These are phyloP conservation scores for Pollenia amentaria DNA, from an alignment of 2,888 invertebrate genomes.

Conservation along the genomic window DNA sequence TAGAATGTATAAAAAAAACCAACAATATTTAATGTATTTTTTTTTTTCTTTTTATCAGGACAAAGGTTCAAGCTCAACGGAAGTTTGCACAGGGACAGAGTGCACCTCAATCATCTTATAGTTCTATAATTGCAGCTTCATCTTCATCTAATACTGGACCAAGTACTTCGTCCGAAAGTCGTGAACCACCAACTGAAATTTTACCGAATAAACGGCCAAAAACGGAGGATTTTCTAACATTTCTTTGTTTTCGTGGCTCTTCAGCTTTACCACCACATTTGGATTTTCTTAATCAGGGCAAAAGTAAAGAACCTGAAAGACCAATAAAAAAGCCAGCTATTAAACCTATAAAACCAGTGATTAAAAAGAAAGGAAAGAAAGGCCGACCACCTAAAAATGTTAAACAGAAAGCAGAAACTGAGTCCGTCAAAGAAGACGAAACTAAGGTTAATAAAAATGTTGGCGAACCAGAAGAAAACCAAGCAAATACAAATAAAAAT, in stretches of 20 bases:
- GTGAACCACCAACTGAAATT: constrained; percentile 87
- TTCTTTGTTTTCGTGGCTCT: constrained; percentile 92
- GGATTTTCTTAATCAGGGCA: constrained; percentile 87
- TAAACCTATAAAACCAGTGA: constrained; percentile 68
- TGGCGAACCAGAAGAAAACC: constrained; percentile 75
- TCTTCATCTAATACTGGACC: constrained; percentile 79
- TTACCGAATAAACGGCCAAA: constrained; percentile 89
- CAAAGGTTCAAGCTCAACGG: constrained; percentile 93
- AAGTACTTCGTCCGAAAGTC: constrained; percentile 87
- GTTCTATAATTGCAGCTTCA: constrained; percentile 79
- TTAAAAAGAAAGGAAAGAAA: constrained; percentile 75
- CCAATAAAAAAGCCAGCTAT: constrained; percentile 69
- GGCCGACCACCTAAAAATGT: constrained; percentile 78
- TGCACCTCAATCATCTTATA: constrained; percentile 85
- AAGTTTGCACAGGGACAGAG: constrained; percentile 96
- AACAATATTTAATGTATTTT: not conserved
- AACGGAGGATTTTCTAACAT: constrained; percentile 94
- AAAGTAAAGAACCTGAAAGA: constrained; percentile 78
- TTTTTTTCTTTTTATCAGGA: constrained; percentile 84
- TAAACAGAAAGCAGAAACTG: constrained; percentile 80
- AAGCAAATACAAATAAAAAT: constrained; percentile 27
- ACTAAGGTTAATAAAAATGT: constrained; percentile 74
- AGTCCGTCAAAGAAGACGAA: constrained; percentile 79
- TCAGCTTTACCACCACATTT: constrained; percentile 89
- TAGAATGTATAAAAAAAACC: not conserved